Base-by-base conservation (phyloP, 2,797 vertebrate genomes). In the Spea hammondii region DNA sequence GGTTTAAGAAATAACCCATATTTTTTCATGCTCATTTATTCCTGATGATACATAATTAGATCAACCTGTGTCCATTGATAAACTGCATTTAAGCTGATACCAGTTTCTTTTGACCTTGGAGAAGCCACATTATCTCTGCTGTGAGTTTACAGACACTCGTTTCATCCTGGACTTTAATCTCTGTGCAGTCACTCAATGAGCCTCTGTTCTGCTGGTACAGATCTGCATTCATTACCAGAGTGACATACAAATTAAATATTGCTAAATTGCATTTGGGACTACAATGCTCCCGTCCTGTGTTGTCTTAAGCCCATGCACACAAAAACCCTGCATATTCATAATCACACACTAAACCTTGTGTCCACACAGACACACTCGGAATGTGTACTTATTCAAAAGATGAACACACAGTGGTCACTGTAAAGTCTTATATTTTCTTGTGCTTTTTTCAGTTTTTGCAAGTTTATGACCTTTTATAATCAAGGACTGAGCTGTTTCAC, bases 361-460 rank as follows among this genome's bases (percentile, higher is more conserved):
- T 82, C 75, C 75, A 82, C 79, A 80, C 75, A 82, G 75, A 74
- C 80, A 82, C 75, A 70, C 74, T 67, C 75, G 74, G 65, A 82
- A 74, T 78, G 57, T 68, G 75, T 65, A 70, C 75, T 69, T 77
- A 77, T 77, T 82, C 50, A 82, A 77, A 77, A 82, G 70, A 82
- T 78, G 65, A 74, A 82, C 80, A 77, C 80, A 78, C 80, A 77
- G 47, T 62, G 70, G 65, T 82, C 75, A 78, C 70, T 77, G 80
- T 44, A 82, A 76, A 82, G 75, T 77, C 70, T 78, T 82, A 69
- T 82, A 77, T 82, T 82, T 82, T 77, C 80, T 82, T 82, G 80
- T 82, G 80, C 80, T 82, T 82, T 82, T 77, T 73, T 77, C 49
- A 72, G 64, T 77, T 78, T 82, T 82, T 82, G 70, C 74, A 82